phyloP scores from a whole-genome alignment of 2,113 vertebrate genomes.

The Sylvilagus bachmani region DNA sequence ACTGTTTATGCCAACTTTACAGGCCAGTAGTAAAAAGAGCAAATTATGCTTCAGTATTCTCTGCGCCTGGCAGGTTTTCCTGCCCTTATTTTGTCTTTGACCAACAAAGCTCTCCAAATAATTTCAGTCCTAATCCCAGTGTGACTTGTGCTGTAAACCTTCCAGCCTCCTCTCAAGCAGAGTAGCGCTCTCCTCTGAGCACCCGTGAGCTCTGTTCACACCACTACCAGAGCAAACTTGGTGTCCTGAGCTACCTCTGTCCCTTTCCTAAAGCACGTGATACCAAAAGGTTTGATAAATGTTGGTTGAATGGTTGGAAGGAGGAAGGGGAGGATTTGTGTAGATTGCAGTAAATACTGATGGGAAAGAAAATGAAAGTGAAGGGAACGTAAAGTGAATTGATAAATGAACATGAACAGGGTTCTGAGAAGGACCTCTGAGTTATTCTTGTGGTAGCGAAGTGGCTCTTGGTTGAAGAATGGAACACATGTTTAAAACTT shows the following conservation, averaged over 20 bases:
- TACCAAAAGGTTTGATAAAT: not conserved
- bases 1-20: not conserved
- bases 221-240: not conserved
- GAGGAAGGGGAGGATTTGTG: not conserved
- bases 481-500: not conserved
- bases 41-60: not conserved
- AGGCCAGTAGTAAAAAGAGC: not conserved
- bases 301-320: not conserved
- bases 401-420: not conserved
- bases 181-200: not conserved
- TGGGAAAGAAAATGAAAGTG: not conserved
- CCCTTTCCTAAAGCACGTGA: not conserved
- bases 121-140: not conserved
- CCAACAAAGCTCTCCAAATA: not conserved
- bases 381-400: slow-evolving; percentile 23
- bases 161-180: not conserved
- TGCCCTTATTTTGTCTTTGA: not conserved
- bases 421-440: not conserved
- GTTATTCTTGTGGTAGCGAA: not conserved
- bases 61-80: slow-evolving; percentile 28
- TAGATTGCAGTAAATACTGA: not conserved
- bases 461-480: not conserved
- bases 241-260: not conserved
- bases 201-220: not conserved
- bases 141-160: not conserved